Evolutionary conservation across 2,113 vertebrate species (phyloP), one percentile per base, ranked within the genome.

Genomic region (Sitta europaea): DNA sequence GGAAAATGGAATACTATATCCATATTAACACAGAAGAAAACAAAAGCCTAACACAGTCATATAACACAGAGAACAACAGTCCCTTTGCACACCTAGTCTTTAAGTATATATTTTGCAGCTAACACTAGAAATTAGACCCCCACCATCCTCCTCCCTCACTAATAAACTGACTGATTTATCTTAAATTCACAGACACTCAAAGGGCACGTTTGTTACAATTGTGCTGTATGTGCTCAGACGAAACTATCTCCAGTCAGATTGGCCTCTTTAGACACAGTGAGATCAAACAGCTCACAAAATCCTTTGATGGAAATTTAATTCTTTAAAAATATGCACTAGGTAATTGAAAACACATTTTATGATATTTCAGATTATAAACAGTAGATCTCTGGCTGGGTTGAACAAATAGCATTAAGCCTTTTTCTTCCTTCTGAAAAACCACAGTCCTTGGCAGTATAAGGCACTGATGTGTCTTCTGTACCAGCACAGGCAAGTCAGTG

Each of bases 271-370:
- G 92, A 95, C 95, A 88, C 83, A 95, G 95, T 40, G 90, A 97
- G 95, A 97, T 97, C 96, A 97, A 96, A 97, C 91, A 88, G 71
- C 79, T 95, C 91, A 82, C 82, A 93, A 95, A 97, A 91, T 38
- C 63, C 98, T 98, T 97, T 98, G 97, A 98, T 97, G 97, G 96
- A 96, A 97, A 97, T 92, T 77, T 94, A 97, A 97, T 97, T 97
- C 91, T 92, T 97, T 88, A 97, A 97, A 98, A 97, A 97, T 96
- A 97, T 88, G 85, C 94, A 98, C 31, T 1, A 86, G 83, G 95
- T 97, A 98, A 98, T 96, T 97, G 96, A 96, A 96, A 98, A 96
- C 97, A 97, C 77, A 94, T 96, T 95, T 94, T 94, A 93, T 90
- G 84, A 97, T 96, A 91, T 72, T 85, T 96, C 84, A 65, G 88